Percentiles rank a stretch among this genome's conserved stretches.
Evolutionary conservation across 2,888 invertebrate species (phyloP).

Genomic region (Xestia c-nigrum): DNA sequence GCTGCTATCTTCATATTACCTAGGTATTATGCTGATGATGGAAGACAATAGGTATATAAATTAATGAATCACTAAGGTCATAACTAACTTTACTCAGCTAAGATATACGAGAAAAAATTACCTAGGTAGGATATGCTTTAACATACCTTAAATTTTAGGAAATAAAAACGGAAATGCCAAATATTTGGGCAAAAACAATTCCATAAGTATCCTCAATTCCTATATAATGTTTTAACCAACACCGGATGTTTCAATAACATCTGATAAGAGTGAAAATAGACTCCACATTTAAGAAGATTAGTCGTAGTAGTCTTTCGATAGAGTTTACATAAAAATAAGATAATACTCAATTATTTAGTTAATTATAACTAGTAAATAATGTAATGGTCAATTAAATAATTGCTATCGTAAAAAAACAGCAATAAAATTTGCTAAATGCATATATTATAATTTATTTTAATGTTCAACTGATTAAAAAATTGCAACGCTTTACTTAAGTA

Average conservation of each 20-base stretch:
- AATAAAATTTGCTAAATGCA: not conserved
- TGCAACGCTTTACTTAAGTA: not conserved
- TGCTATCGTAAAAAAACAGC: no score
- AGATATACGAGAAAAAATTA: not conserved
- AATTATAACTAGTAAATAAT: no score
- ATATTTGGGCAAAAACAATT: not conserved
- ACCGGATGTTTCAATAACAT: not conserved
- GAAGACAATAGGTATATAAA: slow-evolving; percentile 14
- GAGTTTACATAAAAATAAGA: not conserved
- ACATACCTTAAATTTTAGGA: not conserved
- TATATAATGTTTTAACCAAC: not conserved
- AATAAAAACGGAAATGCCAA: not conserved
- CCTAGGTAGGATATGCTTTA: not conserved
- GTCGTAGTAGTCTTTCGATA: not conserved
- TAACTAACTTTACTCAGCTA: not conserved
- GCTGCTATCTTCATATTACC: not conserved
- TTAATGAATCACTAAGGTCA: not conserved
- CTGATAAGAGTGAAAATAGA: not conserved
- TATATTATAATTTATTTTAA: not conserved
- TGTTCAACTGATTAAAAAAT: no score
- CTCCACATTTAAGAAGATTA: not conserved
- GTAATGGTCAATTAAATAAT: no score
- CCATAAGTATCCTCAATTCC: not conserved
- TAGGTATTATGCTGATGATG: slow-evolving; percentile 26
- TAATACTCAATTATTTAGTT: no score